These are phyloP conservation scores for Heliconius melpomene DNA, from an alignment of 1,140 invertebrate species.

Conservation along the genomic window DNA sequence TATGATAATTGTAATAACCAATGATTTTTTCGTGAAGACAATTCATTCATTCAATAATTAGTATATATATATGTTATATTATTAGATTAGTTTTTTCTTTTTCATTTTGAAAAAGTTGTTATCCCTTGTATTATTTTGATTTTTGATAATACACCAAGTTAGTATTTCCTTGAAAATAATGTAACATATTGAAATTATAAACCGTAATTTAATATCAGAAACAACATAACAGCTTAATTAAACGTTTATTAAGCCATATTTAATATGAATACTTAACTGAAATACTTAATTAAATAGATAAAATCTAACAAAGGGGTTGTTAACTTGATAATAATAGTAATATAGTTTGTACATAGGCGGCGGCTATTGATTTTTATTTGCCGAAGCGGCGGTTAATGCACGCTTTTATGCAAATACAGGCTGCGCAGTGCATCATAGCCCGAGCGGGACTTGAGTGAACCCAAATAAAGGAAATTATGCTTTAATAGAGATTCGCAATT, in stretches of 20 bases:
- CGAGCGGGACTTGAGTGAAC: constrained; percentile 17
- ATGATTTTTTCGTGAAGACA: too few relatives aligned
- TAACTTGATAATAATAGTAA: constrained; percentile 1
- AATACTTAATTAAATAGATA: constrained; percentile 4
- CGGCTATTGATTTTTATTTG: constrained; percentile 22
- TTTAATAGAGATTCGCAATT: not conserved
- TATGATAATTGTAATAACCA: too few relatives aligned
- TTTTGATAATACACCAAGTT: too few relatives aligned
- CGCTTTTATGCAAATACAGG: constrained; percentile 26
- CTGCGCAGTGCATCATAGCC: constrained; percentile 23
- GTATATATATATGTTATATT: too few relatives aligned
- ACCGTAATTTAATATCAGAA: too few relatives aligned
- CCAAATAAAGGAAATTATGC: constrained; percentile 19
- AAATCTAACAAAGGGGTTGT: not conserved
- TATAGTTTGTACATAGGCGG: constrained; percentile 2
- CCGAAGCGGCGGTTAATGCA: constrained; percentile 22
- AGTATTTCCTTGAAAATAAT: not conserved
- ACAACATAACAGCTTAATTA: not conserved
- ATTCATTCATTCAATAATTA: too few relatives aligned
- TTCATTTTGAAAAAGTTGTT: too few relatives aligned
- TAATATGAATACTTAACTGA: not conserved
- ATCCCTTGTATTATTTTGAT: too few relatives aligned
- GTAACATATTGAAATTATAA: not conserved
- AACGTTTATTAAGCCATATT: not conserved
- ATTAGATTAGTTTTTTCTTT: too few relatives aligned